Evolutionary conservation across 2,113 vertebrate species (phyloP).

Genomic region (Polypterus bichir): DNA sequence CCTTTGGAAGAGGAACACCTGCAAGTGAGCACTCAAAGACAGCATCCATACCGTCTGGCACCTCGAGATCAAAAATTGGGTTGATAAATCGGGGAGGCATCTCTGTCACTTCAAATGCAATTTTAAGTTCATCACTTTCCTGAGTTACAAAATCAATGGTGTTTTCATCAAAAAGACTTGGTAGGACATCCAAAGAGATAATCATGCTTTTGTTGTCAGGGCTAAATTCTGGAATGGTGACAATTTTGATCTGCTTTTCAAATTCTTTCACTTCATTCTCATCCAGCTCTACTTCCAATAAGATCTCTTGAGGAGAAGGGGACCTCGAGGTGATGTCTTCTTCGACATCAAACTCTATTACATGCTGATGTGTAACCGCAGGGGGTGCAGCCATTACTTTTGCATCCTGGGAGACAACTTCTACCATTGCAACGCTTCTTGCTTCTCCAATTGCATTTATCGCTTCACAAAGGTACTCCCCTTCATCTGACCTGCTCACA

Average conservation of each 20-base stretch:
- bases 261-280: conserved; percentile 90
- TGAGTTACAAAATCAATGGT: conserved; percentile 47
- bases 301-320: conserved; percentile 91
- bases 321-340: conserved; percentile 71
- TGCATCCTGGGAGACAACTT: conserved; percentile 62
- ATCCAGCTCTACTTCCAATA: conserved; percentile 89
- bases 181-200: conserved; percentile 86
- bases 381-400: conserved; percentile 66
- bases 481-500: conserved; percentile 60
- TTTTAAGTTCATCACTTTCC: conserved; percentile 71
- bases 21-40: conserved; percentile 86
- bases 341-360: conserved; percentile 90
- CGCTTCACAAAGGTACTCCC: conserved; percentile 85
- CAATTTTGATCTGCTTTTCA: conserved; percentile 94
- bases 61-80: conserved; percentile 69
- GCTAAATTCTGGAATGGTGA: conserved; percentile 84
- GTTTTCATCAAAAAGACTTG: conserved; percentile 66
- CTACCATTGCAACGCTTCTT: conserved; percentile 69
- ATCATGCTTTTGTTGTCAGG: conserved; percentile 91
- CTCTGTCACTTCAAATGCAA: conserved; percentile 84
- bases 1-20: conserved; percentile 70
- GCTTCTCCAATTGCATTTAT: conserved; percentile 85
- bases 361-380: conserved; percentile 85
- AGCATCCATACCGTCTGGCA: conserved; percentile 61
- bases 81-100: conserved; percentile 86